Evolutionary conservation across 1,140 invertebrate genomes (phyloP), one percentile per base, ranked within the genome.

Genomic region (Ooceraea biroi): DNA sequence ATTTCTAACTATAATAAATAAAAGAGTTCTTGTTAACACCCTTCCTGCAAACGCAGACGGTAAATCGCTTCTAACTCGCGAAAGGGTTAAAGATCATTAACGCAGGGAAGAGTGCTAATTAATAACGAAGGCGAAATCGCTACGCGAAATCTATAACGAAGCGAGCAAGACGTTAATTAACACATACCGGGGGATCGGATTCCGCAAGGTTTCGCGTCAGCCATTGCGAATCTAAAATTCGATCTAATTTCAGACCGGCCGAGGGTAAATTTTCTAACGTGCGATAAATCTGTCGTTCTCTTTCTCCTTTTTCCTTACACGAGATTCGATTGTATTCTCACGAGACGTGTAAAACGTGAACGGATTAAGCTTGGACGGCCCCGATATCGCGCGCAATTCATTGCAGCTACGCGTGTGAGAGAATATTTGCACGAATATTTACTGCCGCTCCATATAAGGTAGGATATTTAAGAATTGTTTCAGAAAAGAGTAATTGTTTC

Each of bases 231-330:
- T 63, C 83, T 84, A 44, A 66, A 82, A 68, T 69, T 82, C 50
- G 63, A 73, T 85, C 77, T 82, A 85, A 85, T 85, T 85, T 73
- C 66, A 82, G 68, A 7, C 58, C 17, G 14, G 10, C 30, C 19
- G 27, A 46, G 50, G 52, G 19, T 65, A 69, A 71, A 60, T 82
- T 73, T 65, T 61, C 19, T 48, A 44, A 10, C 4, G 17, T n/a
- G 25, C 50, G 14, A 80, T 44, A 72, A 85, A 84, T 84, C 50
- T 11, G 19, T 52, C 22, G 8, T 12, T 61, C 27, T 25, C 50
- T 68, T 19, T 69, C 17, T 19, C 27, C 36, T 30, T 41, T n/a
- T 17, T n/a, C 22, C 44, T 7, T 65, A 48, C 11, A 2, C 2
- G 41, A 10, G 22, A 50, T 58, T 69, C 41, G 41, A 84, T 86